phyloP scores from a whole-genome alignment of 2,113 vertebrate species.

The Strix uralensis region DNA sequence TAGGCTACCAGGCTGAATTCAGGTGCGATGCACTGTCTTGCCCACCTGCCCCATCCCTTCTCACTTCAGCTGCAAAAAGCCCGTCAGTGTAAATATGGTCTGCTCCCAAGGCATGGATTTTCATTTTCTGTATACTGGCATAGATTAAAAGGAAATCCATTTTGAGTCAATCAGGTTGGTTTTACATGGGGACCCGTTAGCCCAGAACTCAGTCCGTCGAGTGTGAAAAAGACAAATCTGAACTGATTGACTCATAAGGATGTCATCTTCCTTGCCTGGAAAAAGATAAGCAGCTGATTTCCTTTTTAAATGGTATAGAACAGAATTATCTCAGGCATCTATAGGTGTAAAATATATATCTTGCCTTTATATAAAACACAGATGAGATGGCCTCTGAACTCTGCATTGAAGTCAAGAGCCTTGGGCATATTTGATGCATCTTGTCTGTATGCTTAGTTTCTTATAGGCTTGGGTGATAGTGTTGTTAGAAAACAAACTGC shows the following conservation, averaged over 20 bases:
- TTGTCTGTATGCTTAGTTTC: background rate
- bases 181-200: background rate
- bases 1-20: background rate
- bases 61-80: background rate
- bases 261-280: background rate
- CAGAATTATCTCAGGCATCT: background rate
- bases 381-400: background rate
- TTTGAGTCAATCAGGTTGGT: background rate
- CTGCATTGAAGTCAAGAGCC: background rate
- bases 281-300: background rate
- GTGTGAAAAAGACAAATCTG: background rate
- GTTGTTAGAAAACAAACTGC: background rate
- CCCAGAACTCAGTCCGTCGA: background rate
- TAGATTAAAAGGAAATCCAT: conserved; percentile 1
- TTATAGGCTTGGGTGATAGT: background rate
- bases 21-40: background rate
- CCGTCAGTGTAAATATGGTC: background rate
- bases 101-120: background rate
- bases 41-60: background rate
- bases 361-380: background rate
- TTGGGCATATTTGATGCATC: background rate
- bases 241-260: background rate
- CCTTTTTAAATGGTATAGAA: background rate
- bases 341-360: background rate
- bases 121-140: background rate